Base-by-base conservation (phyloP, 2,113 vertebrate genomes). In the Phycodurus eques region DNA sequence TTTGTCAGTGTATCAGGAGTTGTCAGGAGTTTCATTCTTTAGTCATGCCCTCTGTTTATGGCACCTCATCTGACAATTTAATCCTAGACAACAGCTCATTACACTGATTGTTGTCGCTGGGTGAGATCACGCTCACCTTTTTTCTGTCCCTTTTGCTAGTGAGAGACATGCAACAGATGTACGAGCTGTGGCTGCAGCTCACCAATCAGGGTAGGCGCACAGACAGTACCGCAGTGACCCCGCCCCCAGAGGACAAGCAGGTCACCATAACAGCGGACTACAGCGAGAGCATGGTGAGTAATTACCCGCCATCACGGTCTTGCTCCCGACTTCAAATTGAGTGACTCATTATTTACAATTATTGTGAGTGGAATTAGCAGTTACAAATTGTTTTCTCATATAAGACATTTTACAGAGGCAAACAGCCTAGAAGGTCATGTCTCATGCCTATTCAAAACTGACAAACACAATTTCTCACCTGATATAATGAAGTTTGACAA, bases 111-210 rank as follows among this genome's bases (percentile, higher is more conserved):
- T 2, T 63, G 49, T 64, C 31, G 2, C 59, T 43, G 22, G 10
- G 10, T 27, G 20, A 43, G 3, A 0, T 68, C 46, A 80, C 35
- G 2, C 54, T 3, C 66, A 27, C 20, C 20, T 35, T 3, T 43
- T 43, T 51, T 68, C 8, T 61, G 22, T 69, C 2, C 0, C 22
- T 49, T 12, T 51, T 46, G 43, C 22, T 68, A 99, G 98, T 99
- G 90, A 92, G 97, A 83, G 97, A 99, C 91, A 99, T 99, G 94
- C 97, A 99, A 87, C 96, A 98, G 92, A 95, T 97, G 88, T 99
- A 98, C 3, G 97, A 99, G 85, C 94, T 99, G 93, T 98, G 96
- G 96, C 93, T 98, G 74, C 96, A 97, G 76, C 94, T 96, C 69
- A 97, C 96, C 90, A 97, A 95, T 88, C 94, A 96, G 70, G 95